A percentile compares a stretch with the other conserved stretches of the same genome.
Conservation (phyloP, 2,888 invertebrate genomes). For the Xestia rhomboidea region DNA sequence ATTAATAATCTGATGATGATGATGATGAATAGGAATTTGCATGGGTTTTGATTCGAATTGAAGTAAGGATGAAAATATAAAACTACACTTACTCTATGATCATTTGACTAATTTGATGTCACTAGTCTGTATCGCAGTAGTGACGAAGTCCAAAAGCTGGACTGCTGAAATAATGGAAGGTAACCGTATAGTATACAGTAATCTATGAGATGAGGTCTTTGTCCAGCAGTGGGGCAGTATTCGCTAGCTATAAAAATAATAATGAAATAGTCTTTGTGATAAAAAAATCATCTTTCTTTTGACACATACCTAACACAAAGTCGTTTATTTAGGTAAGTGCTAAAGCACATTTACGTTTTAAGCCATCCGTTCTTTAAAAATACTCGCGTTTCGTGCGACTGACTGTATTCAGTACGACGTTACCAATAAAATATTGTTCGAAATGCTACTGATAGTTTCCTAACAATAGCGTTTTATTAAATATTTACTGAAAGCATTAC, state of each 20-base stretch:
- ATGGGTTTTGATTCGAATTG: neutral
- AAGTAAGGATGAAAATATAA: neutral
- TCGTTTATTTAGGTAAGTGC: no score
- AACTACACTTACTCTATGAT: rapidly evolving
- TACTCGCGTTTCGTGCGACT: no score
- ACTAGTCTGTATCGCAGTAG: neutral
- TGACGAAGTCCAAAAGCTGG: neutral
- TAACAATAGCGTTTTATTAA: conserved; percentile 39
- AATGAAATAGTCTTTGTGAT: neutral
- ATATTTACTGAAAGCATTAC: conserved; percentile 44
- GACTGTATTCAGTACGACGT: neutral
- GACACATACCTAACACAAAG: neutral
- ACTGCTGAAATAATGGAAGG: neutral
- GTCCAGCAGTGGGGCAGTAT: neutral
- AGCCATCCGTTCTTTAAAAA: no score
- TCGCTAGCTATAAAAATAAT: neutral
- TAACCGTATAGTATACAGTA: neutral
- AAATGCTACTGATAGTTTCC: conserved; percentile 24
- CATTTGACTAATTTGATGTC: neutral
- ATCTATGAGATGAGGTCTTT: neutral
- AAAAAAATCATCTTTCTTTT: neutral
- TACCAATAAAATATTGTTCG: conserved; percentile 14
- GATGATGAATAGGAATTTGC: no score
- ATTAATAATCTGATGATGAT: no score
- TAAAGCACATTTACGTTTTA: neutral